Conservation (phyloP, 1,140 invertebrate genomes). For the Drosophila leontia region DNA sequence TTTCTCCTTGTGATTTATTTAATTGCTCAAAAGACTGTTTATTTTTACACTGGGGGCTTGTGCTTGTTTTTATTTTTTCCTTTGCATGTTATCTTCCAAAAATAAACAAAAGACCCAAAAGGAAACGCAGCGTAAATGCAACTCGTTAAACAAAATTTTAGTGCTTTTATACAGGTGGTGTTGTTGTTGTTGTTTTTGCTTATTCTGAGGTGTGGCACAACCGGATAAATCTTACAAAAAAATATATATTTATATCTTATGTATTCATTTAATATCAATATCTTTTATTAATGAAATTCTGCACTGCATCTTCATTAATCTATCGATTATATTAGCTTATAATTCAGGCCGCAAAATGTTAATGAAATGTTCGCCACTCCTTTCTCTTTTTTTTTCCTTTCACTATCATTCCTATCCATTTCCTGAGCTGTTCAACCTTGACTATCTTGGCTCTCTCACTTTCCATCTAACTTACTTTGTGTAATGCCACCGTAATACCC, state of each 20-base stretch:
- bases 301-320: conserved; percentile 18
- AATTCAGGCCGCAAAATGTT: conserved; percentile 34
- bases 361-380: conserved; percentile 37
- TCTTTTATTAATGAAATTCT: conserved; percentile 1
- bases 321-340: conserved; percentile 44
- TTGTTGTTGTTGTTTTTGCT: conserved; percentile 2
- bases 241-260: neutral
- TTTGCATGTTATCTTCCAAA: conserved; percentile 24
- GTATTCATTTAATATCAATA: neutral
- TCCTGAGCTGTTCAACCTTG: conserved; percentile 42
- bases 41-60: conserved; percentile 24
- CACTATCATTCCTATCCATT: conserved; percentile 34
- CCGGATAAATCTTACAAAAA: no score
- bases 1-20: conserved; percentile 30
- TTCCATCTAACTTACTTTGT: conserved; percentile 22
- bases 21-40: conserved; percentile 5
- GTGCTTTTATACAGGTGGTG: neutral
- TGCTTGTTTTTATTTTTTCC: conserved; percentile 19
- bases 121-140: conserved; percentile 9
- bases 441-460: conserved; percentile 29
- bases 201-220: conserved; percentile 14
- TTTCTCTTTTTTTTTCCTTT: conserved; percentile 38
- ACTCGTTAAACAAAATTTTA: conserved; percentile 22
- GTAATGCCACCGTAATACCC: conserved; percentile 46
- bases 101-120: conserved; percentile 19